phyloP scores from a whole-genome alignment of 2,113 vertebrate species.

The Cavia aperea region DNA sequence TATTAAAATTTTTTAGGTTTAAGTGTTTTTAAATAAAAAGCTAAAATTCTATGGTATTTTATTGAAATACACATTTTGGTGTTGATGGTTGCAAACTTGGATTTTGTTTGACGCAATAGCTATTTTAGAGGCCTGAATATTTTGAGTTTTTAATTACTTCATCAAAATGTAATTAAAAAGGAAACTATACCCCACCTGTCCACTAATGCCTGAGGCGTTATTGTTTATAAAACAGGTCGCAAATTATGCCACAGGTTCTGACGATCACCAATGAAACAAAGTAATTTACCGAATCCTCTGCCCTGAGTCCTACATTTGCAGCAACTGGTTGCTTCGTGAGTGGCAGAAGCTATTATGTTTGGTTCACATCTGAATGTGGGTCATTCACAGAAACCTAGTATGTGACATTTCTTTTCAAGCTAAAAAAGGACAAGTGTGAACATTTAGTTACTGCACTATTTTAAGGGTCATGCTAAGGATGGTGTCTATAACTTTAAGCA shows the following conservation, averaged over 20 bases:
- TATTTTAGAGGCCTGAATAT: neutral
- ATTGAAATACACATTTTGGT: neutral
- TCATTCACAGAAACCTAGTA: slow-evolving; percentile 78
- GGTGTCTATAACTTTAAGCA: neutral
- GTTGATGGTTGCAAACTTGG: neutral
- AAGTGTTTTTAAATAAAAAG: neutral
- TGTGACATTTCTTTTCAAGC: slow-evolving; percentile 63
- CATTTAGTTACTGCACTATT: slow-evolving; percentile 47
- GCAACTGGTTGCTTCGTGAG: slow-evolving; percentile 77
- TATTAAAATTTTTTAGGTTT: neutral
- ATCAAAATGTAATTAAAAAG: slow-evolving; percentile 86
- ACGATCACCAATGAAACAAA: slow-evolving; percentile 77
- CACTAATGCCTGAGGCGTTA: slow-evolving; percentile 75
- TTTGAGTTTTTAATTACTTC: slow-evolving; percentile 42
- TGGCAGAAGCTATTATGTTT: slow-evolving; percentile 83
- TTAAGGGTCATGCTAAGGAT: slow-evolving; percentile 35
- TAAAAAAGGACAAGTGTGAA: slow-evolving; percentile 71
- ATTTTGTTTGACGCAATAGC: neutral
- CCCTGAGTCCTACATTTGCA: slow-evolving; percentile 83
- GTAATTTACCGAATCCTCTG: slow-evolving; percentile 82
- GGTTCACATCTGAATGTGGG: slow-evolving; percentile 81
- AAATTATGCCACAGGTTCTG: slow-evolving; percentile 80
- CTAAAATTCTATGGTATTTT: neutral
- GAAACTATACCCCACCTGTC: slow-evolving; percentile 82
- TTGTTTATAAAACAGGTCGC: slow-evolving; percentile 79